Conservation (phyloP, 2,113 vertebrate genomes). For the Dromas ardeola region DNA sequence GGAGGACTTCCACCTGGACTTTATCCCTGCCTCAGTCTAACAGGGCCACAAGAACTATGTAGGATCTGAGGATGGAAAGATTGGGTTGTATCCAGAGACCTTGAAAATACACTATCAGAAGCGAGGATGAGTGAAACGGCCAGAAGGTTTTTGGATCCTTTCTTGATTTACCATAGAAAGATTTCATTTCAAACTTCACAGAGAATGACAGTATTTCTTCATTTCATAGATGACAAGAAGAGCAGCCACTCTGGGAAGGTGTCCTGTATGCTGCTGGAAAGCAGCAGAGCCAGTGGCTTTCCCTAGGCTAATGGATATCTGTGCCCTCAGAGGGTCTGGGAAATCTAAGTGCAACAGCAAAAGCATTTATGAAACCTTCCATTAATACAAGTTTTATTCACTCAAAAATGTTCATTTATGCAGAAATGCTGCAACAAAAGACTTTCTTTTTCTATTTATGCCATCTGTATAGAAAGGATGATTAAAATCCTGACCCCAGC, state of each 20-base stretch:
- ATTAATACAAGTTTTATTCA: background rate
- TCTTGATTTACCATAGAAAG: background rate
- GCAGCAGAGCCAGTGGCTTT: background rate
- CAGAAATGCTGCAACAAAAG: background rate
- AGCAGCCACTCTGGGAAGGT: background rate
- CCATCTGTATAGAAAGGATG: background rate
- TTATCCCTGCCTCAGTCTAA: background rate
- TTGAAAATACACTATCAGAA: background rate
- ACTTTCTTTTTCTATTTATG: background rate
- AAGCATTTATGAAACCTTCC: background rate
- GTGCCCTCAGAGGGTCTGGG: background rate
- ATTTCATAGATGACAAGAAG: background rate
- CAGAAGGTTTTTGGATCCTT: background rate
- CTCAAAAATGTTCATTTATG: background rate
- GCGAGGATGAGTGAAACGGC: background rate
- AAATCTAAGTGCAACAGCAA: background rate
- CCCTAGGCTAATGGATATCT: background rate
- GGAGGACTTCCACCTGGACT: constrained; percentile 29
- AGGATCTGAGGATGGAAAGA: background rate
- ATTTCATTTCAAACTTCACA: background rate
- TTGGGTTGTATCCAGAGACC: background rate
- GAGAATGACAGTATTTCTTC: background rate
- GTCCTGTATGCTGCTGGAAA: background rate
- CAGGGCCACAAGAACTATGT: background rate
- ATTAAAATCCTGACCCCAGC: background rate